A percentile compares a stretch with the other conserved stretches of the same genome.
Evolutionary conservation across 2,888 invertebrate genomes (phyloP).

Genomic region (Drosophila dives): DNA sequence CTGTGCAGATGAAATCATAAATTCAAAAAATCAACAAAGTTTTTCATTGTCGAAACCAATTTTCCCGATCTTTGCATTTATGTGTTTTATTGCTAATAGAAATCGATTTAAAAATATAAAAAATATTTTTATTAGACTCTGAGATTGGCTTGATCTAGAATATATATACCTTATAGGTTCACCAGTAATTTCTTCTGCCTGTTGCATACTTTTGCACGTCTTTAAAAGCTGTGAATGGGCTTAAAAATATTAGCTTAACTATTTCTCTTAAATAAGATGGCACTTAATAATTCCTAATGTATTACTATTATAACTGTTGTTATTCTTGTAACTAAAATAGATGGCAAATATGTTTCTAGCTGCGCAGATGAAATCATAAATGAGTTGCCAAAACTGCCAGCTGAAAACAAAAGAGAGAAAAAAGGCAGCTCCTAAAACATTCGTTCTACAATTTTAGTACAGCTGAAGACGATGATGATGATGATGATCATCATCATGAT

Average conservation of each 20-base stretch:
- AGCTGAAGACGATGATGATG: slow-evolving; percentile 55
- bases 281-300: neutral
- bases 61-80: neutral
- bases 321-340: neutral
- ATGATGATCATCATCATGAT: slow-evolving; percentile 9
- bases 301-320: neutral
- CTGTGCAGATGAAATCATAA: neutral
- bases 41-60: too few relatives aligned
- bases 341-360: neutral
- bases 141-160: neutral
- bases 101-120: neutral
- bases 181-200: neutral
- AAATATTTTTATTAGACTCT: neutral
- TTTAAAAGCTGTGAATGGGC: neutral
- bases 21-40: too few relatives aligned
- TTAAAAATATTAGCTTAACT: neutral
- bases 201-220: neutral
- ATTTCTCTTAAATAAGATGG: neutral
- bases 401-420: slow-evolving; percentile 4
- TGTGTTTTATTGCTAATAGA: neutral
- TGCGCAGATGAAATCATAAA: neutral
- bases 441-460: slow-evolving; percentile 54
- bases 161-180: neutral
- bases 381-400: neutral
- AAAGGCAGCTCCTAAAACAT: slow-evolving; percentile 1